Base-by-base conservation (phyloP, 1,140 invertebrate species). In the Phymorhynchus buccinoides region DNA sequence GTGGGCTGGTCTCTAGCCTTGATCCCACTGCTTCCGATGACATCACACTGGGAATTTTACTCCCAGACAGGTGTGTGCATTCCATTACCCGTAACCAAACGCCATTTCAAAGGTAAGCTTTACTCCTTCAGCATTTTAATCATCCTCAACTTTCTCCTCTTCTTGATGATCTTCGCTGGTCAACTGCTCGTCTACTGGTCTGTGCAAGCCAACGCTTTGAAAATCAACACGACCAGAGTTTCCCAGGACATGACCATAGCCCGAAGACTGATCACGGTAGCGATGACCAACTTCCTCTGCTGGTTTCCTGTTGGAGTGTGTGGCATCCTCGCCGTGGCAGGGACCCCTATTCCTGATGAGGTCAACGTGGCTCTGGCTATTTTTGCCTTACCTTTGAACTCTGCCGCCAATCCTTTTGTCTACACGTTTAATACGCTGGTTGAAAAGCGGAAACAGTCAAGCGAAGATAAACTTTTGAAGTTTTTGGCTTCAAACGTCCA, bases 351-450 rank as follows among this genome's bases (percentile, higher is more conserved):
- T 35, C 68, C 85, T 30, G 86, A 85, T 3, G 88, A 88, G 48
- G 86, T 88, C 16, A 87, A 88, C 44, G 87, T 87, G 1, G 88
- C 85, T 80, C 66, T 84, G 0, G 87, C 86, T 6, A 86, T 89
- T 1, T 88, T 89, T 48, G 84, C 87, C 41, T 52, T 88, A 27
- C 88, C 89, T 1, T 75, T 87, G 7, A 89, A 89, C 48, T 87
- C 88, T 1, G 88, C 89, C 18, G 48, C 88, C 27, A 89, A 89
- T 32, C 89, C 89, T 0, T 86, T 89, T 35, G 66, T 90, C 9
- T 90, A 90, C 73, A 89, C 88, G 1, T 66, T 68, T 6, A 85
- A 85, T 56, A 18, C 62, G 18, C 41, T 85, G 4, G 16, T 68
- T 1, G 37, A 80, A 39, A 44, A 41, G 22, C 44, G 30, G 41